Evolutionary conservation across 2,888 invertebrate genomes (phyloP), one percentile per base, ranked within the genome.

Genomic region (Eledone cirrhosa): DNA sequence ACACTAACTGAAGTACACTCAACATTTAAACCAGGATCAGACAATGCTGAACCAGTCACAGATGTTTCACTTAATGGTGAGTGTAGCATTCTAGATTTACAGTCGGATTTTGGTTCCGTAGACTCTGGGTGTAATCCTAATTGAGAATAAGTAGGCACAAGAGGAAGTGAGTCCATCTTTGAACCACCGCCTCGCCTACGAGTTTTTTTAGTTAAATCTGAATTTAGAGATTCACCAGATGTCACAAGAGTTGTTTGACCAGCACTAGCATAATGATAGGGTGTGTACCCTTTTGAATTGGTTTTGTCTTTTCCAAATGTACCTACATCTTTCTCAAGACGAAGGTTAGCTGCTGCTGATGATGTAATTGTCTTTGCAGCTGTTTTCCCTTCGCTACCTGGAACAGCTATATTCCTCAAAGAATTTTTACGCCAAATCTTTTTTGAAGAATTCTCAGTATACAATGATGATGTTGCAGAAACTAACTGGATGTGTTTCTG

Each of bases 141-240:
- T n/a, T 72, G 72, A 13, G 41, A 72, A 72, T n/a, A n/a, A 5
- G 33, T 22, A 22, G 22, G 22, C 41, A n/a, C 63, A 24, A 24
- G 33, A 1, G 72, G 33, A 72, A n/a, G 41, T n/a, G 24, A 16
- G n/a, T n/a, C 33, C 41, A 41, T n/a, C 7, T 41, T 72, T 14
- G 41, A n/a, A 72, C 72, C 13, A 41, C 24, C 31, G n/a, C 72
- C 72, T 19, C 72, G 31, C 41, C 41, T 31, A 29, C 72, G 72
- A 72, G 72, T 33, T 41, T 72, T 72, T 41, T 41, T 72, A 8
- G 41, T 22, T n/a, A 41, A 33, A 7, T 72, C 72, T n/a, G 67
- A 67, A 33, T 72, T 29, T n/a, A 72, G 72, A 41, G 72, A 72
- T n/a, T 19, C 16, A 13, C 33, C 13, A n/a, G 11, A 41, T 19